phyloP scores from a whole-genome alignment of 2,797 vertebrate genomes.

The Otolemur crassicaudatus region DNA sequence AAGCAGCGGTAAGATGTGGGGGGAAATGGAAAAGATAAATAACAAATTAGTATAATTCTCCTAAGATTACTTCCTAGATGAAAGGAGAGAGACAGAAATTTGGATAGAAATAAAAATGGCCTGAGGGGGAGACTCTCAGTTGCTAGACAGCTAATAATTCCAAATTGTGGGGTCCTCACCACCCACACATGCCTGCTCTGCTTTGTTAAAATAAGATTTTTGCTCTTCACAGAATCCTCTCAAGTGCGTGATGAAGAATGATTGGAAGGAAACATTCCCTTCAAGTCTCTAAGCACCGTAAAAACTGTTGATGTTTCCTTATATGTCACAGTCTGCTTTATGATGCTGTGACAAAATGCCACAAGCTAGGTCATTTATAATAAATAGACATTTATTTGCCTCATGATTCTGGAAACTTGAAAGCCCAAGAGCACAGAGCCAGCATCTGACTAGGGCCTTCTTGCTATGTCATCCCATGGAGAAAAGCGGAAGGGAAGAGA shows the following conservation, averaged over 20 bases:
- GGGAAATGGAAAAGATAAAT: neutral
- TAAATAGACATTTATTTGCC: too few relatives aligned
- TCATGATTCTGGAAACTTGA: too few relatives aligned
- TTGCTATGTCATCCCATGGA: too few relatives aligned
- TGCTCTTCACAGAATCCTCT: neutral
- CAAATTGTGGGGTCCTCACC: neutral
- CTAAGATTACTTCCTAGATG: neutral
- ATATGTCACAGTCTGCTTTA: neutral
- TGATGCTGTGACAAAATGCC: neutral
- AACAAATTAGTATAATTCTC: neutral
- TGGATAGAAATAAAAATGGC: neutral
- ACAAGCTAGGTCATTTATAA: too few relatives aligned
- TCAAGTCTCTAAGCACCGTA: neutral
- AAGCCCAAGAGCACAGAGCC: too few relatives aligned
- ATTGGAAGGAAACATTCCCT: neutral
- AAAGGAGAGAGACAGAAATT: neutral
- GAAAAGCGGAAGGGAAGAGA: too few relatives aligned
- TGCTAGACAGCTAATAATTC: neutral
- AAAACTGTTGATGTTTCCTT: accelerated
- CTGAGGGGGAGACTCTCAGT: neutral
- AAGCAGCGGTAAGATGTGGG: neutral
- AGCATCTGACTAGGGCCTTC: too few relatives aligned
- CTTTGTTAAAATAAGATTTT: neutral
- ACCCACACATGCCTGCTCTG: too few relatives aligned
- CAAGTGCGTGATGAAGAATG: neutral